phyloP scores from a whole-genome alignment of 2,797 vertebrate genomes.

The Cheirogaleus major region DNA sequence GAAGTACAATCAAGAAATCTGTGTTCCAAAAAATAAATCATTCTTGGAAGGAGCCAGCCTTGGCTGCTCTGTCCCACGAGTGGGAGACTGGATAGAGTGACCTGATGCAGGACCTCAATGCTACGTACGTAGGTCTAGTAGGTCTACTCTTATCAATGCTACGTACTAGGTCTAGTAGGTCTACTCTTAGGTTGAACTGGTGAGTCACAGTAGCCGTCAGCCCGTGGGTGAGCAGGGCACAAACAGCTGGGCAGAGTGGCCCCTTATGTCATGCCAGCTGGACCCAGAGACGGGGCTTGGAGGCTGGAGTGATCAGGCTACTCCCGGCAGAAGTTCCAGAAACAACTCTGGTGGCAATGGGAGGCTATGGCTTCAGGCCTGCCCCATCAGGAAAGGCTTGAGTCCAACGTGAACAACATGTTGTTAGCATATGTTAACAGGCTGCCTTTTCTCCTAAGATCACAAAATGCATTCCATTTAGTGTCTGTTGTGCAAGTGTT shows the following conservation, averaged over 20 bases:
- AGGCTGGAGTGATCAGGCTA: background rate
- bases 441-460: conserved; percentile 51
- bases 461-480: conserved; percentile 52
- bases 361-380: conserved; percentile 2
- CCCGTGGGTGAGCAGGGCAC: conserved; percentile 10
- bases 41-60: background rate
- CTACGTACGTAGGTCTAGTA: background rate
- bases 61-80: background rate
- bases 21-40: background rate
- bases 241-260: conserved; percentile 40
- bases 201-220: background rate
- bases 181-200: background rate
- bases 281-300: background rate
- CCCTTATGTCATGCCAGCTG: conserved; percentile 68
- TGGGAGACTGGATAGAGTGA: background rate
- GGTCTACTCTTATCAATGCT: too few species aligned
- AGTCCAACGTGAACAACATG: conserved; percentile 12
- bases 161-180: background rate
- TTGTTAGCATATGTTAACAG: conserved; percentile 70
- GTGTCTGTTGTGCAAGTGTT: conserved; percentile 61
- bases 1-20: background rate
- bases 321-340: conserved; percentile 38
- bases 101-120: background rate
- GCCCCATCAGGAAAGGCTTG: background rate
- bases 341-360: conserved; percentile 49